Evolutionary conservation across 2,888 invertebrate species (phyloP).

Genomic region (Cheilosia grossa): DNA sequence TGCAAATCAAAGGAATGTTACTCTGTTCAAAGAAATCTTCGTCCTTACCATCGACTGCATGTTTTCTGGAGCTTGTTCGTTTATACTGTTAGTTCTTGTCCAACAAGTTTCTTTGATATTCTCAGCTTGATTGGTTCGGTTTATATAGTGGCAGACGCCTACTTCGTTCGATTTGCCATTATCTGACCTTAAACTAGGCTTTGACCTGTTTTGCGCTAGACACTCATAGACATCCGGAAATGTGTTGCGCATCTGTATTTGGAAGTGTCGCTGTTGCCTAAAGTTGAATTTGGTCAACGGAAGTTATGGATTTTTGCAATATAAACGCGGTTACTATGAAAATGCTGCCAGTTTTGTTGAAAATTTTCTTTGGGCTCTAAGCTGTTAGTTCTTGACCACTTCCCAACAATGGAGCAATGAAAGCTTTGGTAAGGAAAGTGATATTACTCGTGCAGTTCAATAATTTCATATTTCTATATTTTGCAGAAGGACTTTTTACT

Average conservation of each 20-base stretch:
- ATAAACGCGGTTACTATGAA: constrained; percentile 35
- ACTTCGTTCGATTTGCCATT: constrained; percentile 4
- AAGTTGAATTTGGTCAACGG: constrained; percentile 43
- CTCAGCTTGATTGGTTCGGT: constrained; percentile 12
- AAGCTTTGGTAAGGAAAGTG: constrained; percentile 3
- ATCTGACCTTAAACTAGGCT: constrained; percentile 18
- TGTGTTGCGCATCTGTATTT: constrained; percentile 32
- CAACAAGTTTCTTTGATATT: constrained; percentile 15
- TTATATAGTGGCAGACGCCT: constrained; percentile 45
- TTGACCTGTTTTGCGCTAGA: constrained; percentile 22
- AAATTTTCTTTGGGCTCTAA: neutral
- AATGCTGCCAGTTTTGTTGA: constrained; percentile 2
- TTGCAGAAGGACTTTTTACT: neutral
- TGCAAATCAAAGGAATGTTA: constrained; percentile 7
- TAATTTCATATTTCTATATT: neutral
- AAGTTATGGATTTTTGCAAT: constrained; percentile 40
- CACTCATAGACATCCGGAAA: constrained; percentile 32
- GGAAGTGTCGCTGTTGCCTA: constrained; percentile 12
- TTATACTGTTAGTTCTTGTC: neutral
- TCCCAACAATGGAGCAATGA: too few species aligned
- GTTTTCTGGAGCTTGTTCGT: too few species aligned
- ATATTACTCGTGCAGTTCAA: neutral
- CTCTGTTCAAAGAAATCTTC: neutral
- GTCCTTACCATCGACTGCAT: too few species aligned
- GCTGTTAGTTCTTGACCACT: too few species aligned